phyloP scores from a whole-genome alignment of 2,888 invertebrate species.

The Oasisia sp. region DNA sequence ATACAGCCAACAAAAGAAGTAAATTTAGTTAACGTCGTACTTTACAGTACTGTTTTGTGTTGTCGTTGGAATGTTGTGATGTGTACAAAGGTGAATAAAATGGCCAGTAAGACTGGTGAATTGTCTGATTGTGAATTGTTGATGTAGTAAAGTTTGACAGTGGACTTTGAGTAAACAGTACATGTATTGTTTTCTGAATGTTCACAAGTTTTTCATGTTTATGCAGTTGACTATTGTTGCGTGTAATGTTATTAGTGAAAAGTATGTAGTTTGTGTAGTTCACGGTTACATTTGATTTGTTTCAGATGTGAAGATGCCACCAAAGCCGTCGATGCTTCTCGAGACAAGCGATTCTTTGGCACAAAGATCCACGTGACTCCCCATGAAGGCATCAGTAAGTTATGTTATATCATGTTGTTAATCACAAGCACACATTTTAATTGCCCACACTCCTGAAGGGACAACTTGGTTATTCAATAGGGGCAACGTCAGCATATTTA shows the following conservation, averaged over 20 bases:
- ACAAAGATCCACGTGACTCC: conserved; percentile 95
- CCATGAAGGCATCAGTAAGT: conserved; percentile 77
- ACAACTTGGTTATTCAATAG: too few relatives aligned
- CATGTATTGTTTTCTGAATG: not conserved
- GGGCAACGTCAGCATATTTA: too few relatives aligned
- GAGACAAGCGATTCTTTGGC: conserved; percentile 96
- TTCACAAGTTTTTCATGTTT: not conserved
- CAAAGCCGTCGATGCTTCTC: conserved; percentile 93
- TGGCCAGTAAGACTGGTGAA: not conserved
- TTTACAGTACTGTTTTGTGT: too few relatives aligned
- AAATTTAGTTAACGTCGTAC: too few relatives aligned
- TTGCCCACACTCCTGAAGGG: too few relatives aligned
- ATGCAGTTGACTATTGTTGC: not conserved
- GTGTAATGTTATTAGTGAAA: not conserved
- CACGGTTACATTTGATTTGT: conserved; percentile 29
- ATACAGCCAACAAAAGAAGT: too few relatives aligned
- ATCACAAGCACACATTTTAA: not conserved
- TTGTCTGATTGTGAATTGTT: not conserved
- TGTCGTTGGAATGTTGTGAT: too few relatives aligned
- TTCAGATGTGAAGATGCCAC: conserved; percentile 88
- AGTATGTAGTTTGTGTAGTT: not conserved
- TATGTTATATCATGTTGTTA: not conserved
- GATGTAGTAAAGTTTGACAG: not conserved
- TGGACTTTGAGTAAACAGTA: not conserved
- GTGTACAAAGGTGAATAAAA: too few relatives aligned